These are phyloP conservation scores for human DNA, from an alignment of 2,113 vertebrate genomes.

Conservation along the genomic window DNA sequence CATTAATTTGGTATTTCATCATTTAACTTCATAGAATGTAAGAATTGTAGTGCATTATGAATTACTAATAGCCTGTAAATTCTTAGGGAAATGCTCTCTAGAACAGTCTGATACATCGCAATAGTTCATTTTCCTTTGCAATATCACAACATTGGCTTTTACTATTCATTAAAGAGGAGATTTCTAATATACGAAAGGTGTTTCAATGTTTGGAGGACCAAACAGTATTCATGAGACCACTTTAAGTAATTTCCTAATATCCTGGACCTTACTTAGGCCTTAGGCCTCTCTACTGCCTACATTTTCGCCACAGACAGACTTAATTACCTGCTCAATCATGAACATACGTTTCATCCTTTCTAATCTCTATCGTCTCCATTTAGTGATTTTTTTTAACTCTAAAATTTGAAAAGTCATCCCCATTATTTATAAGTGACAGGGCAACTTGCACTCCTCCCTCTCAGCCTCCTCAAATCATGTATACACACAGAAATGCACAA, in stretches of 20 bases:
- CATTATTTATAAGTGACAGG: neutral
- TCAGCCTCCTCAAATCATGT: neutral
- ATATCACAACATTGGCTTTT: neutral
- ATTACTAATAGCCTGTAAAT: neutral
- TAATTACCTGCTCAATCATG: neutral
- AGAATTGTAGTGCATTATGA: neutral
- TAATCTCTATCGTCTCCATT: neutral
- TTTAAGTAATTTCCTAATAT: neutral
- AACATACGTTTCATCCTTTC: neutral
- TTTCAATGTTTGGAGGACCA: neutral
- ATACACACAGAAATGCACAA: neutral
- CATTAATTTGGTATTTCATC: neutral
- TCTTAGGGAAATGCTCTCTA: neutral
- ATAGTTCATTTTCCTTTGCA: neutral
- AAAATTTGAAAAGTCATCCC: neutral
- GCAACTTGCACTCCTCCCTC: neutral
- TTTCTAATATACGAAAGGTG: neutral
- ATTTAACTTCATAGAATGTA: neutral
- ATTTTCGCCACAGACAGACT: neutral
- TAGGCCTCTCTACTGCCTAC: neutral
- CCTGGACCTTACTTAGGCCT: neutral
- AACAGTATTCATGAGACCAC: neutral
- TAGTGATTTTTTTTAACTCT: neutral
- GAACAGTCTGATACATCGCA: neutral
- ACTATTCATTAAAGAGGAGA: neutral